Conservation (phyloP, 2,113 vertebrate genomes). For the Channa argus region DNA sequence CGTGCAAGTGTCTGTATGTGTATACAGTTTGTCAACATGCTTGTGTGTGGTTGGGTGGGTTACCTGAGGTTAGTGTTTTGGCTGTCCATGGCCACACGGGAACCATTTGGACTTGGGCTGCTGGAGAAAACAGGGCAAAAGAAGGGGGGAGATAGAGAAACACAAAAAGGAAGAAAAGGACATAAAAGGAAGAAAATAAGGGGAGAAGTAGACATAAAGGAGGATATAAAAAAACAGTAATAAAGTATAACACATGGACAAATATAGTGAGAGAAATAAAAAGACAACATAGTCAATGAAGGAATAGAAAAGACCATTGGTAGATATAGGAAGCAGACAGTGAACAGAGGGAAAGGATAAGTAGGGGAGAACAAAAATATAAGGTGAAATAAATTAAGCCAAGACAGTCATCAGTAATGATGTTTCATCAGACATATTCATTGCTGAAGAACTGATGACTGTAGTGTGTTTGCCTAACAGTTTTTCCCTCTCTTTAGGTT, state of each 20-base stretch:
- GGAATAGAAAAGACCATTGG: neutral
- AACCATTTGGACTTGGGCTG: conserved; percentile 83
- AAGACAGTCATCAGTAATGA: conserved; percentile 15
- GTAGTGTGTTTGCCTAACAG: neutral
- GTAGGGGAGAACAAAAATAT: conserved; percentile 14
- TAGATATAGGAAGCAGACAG: neutral
- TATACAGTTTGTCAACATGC: conserved; percentile 12
- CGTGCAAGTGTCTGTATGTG: neutral
- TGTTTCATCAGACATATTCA: conserved; percentile 29
- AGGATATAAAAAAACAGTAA: neutral
- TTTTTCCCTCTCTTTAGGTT: neutral
- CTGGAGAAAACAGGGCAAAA: conserved; percentile 47
- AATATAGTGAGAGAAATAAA: neutral
- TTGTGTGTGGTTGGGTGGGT: conserved; percentile 39
- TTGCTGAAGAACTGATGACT: conserved; percentile 7
- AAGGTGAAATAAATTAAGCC: conserved; percentile 16
- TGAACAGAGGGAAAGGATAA: neutral
- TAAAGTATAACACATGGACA: neutral
- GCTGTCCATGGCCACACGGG: conserved; percentile 80
- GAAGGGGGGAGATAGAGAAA: conserved; percentile 19
- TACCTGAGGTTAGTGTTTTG: conserved; percentile 85
- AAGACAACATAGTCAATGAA: neutral
- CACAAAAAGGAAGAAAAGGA: conserved; percentile 39
- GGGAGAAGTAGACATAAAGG: conserved; percentile 39
- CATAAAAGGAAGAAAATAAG: conserved; percentile 33